These are phyloP conservation scores for Parnassius mnemosyne DNA, from an alignment of 2,888 invertebrate genomes.

Conservation along the genomic window DNA sequence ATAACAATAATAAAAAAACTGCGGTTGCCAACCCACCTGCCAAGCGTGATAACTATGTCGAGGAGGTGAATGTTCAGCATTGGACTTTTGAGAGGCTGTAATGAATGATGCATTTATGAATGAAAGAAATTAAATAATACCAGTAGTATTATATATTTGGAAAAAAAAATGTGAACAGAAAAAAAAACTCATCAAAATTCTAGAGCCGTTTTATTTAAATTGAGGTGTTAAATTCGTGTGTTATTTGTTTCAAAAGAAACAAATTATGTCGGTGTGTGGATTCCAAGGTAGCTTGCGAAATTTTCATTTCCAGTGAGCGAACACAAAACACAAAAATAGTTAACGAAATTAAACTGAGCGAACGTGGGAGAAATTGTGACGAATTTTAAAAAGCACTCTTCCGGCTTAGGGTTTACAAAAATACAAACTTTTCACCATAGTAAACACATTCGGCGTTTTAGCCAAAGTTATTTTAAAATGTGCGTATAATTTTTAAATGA, in stretches of 20 bases:
- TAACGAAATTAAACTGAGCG: slow-evolving; percentile 63
- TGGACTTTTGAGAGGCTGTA: too few relatives aligned
- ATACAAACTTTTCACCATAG: slow-evolving; percentile 11
- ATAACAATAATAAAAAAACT: too few relatives aligned
- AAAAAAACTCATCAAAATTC: slow-evolving; percentile 7
- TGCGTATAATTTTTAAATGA: too few relatives aligned
- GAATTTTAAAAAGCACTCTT: slow-evolving; percentile 16
- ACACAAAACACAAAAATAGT: slow-evolving; percentile 69
- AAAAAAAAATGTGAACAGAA: slow-evolving; percentile 12
- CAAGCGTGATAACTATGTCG: too few relatives aligned
- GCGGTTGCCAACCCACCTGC: too few relatives aligned
- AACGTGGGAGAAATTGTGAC: slow-evolving; percentile 33
- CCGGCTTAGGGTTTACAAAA: slow-evolving; percentile 6
- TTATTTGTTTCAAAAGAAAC: slow-evolving; percentile 9
- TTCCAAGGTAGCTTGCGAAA: slow-evolving; percentile 43
- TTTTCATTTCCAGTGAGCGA: slow-evolving; percentile 48
- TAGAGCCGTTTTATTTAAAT: slow-evolving; percentile 10
- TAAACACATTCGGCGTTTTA: slow-evolving; percentile 1
- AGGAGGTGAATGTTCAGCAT: too few relatives aligned
- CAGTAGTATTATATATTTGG: too few relatives aligned
- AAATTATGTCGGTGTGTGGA: slow-evolving; percentile 42
- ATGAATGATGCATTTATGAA: too few relatives aligned
- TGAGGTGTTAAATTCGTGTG: slow-evolving; percentile 16
- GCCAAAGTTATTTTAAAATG: too few relatives aligned
- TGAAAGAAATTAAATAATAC: too few relatives aligned